Evolutionary conservation across 2,113 vertebrate species (phyloP).

Genomic region (Xenus cinereus): DNA sequence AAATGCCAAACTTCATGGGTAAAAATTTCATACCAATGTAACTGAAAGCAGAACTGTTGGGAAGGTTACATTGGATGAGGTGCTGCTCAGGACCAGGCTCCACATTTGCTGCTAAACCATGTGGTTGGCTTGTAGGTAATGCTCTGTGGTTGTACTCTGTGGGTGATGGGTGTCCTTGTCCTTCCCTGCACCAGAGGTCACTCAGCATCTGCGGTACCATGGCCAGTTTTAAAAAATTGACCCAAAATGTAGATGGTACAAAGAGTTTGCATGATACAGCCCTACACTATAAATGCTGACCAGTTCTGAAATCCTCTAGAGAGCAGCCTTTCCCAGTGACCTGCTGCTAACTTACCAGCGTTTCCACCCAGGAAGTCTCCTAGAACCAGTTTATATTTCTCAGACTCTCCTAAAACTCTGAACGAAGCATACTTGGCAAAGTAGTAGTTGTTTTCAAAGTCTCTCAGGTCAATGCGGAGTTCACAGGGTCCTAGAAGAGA

Average conservation of each 20-base stretch:
- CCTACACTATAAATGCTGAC: not conserved
- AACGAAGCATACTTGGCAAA: conserved; percentile 50
- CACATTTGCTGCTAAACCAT: not conserved
- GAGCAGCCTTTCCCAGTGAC: not conserved
- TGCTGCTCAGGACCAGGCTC: not conserved
- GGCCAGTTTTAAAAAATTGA: not conserved
- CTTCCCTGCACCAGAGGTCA: not conserved
- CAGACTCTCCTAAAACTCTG: conserved; percentile 35
- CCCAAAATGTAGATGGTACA: not conserved
- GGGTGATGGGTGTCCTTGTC: not conserved
- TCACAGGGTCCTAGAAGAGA: conserved; percentile 30
- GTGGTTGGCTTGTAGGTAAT: not conserved
- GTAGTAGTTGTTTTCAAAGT: conserved; percentile 41
- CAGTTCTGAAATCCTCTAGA: not conserved
- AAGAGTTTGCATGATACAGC: not conserved
- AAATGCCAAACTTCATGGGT: not conserved
- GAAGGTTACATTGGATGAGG: not conserved
- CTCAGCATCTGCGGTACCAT: not conserved
- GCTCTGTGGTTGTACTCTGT: not conserved
- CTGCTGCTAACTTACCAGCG: not conserved
- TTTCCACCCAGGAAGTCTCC: conserved; percentile 34
- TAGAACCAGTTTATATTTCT: conserved; percentile 48
- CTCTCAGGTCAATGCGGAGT: conserved; percentile 8
- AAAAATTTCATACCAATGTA: not conserved
- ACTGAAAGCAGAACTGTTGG: not conserved